Evolutionary conservation across 2,888 invertebrate genomes (phyloP).

Genomic region (Merodon equestris): DNA sequence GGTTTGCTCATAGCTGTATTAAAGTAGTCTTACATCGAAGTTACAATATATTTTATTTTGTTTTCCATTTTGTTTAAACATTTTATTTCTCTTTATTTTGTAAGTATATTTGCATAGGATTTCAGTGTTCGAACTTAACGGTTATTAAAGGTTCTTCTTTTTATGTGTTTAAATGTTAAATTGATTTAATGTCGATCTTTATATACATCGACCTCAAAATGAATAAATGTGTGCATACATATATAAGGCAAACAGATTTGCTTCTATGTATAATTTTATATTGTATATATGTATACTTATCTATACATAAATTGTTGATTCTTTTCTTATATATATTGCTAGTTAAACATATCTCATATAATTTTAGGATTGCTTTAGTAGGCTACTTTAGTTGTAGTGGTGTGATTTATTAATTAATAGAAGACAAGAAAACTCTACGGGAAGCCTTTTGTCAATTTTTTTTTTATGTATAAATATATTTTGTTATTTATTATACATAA

Average conservation of each 20-base stretch:
- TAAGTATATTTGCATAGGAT: conserved; percentile 67
- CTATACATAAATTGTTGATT: conserved; percentile 3
- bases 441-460: conserved; percentile 59
- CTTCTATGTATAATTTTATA: conserved; percentile 55
- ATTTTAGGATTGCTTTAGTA: conserved; percentile 67
- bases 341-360: conserved; percentile 60
- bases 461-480: conserved; percentile 36
- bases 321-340: conserved; percentile 56
- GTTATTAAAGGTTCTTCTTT: conserved; percentile 36
- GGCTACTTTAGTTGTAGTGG: conserved; percentile 65
- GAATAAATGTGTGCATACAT: conserved; percentile 57
- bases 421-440: conserved; percentile 66
- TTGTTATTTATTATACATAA: conserved; percentile 20
- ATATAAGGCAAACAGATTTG: conserved; percentile 49
- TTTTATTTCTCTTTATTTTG: conserved; percentile 26
- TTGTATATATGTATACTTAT: conserved; percentile 48
- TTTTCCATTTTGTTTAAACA: conserved; percentile 6
- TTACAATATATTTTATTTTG: conserved; percentile 54
- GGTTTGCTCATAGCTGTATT: conserved; percentile 67
- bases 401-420: conserved; percentile 37
- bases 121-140: conserved; percentile 61
- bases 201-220: conserved; percentile 48
- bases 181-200: conserved; percentile 59
- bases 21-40: conserved; percentile 66
- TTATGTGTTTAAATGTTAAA: conserved; percentile 22